Percentiles rank a stretch among this genome's conserved stretches.
phyloP scores from a whole-genome alignment of 2,113 vertebrate genomes.

The Mobula birostris region DNA sequence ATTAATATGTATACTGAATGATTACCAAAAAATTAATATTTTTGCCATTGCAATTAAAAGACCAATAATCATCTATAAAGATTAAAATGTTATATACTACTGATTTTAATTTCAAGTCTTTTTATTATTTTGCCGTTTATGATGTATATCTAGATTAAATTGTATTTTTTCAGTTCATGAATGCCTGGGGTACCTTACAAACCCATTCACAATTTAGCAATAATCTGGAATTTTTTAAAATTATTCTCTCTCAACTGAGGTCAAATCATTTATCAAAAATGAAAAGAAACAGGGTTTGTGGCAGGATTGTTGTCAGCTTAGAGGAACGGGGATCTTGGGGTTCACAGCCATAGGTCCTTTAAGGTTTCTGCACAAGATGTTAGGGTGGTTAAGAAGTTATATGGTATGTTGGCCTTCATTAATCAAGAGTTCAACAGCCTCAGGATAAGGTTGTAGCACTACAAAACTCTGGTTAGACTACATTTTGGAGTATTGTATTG shows the following conservation, averaged over 20 bases:
- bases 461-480: no score
- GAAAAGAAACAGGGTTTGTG: background rate
- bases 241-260: background rate
- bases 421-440: no score
- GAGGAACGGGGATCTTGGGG: no score
- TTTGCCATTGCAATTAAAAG: background rate
- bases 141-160: background rate
- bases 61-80: background rate
- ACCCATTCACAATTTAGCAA: no score
- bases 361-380: no score
- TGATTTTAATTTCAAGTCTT: background rate
- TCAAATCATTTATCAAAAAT: background rate
- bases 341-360: no score
- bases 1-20: background rate
- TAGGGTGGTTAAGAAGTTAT: no score
- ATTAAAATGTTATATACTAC: background rate
- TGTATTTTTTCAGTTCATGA: background rate
- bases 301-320: no score
- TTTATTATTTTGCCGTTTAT: background rate
- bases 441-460: no score
- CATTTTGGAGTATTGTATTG: no score
- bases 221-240: background rate
- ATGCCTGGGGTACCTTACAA: background rate
- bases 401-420: no score
- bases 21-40: background rate